phyloP scores from a whole-genome alignment of 2,888 invertebrate species.

The Diarsia mendica region DNA sequence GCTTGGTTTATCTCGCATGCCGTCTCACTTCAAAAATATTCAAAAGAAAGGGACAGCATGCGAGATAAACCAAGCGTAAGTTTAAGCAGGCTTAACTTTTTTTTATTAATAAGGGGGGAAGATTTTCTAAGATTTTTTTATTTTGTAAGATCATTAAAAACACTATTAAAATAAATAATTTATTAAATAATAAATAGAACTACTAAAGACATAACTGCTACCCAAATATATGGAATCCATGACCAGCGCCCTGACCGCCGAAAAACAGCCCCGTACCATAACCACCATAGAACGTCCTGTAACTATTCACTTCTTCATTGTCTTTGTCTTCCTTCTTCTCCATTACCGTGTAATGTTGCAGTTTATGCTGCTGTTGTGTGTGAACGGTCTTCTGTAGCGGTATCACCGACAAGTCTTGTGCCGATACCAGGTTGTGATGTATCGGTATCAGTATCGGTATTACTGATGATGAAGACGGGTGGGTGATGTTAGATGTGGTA shows the following conservation, averaged over 20 bases:
- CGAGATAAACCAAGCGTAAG: too few species aligned
- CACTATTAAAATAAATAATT: conserved; percentile 47
- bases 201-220: conserved; percentile 55
- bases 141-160: too few species aligned
- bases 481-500: conserved; percentile 72
- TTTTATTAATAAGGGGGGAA: too few species aligned
- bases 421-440: conserved; percentile 76
- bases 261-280: conserved; percentile 82
- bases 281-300: conserved; percentile 82
- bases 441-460: conserved; percentile 76
- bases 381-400: conserved; percentile 77
- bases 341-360: conserved; percentile 69
- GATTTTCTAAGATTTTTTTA: too few species aligned
- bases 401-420: conserved; percentile 84
- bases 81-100: too few species aligned
- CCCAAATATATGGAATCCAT: conserved; percentile 84
- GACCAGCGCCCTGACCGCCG: conserved; percentile 85
- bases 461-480: conserved; percentile 69
- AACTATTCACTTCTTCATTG: conserved; percentile 75
- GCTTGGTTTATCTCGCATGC: too few species aligned
- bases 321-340: conserved; percentile 74
- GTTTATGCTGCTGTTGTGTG: conserved; percentile 68
- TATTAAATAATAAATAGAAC: conserved; percentile 50
- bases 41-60: too few species aligned
- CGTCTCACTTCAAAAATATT: too few species aligned